A percentile compares a stretch with the other conserved stretches of the same genome.
These are phyloP conservation scores for Xiphophorus maculatus DNA, from an alignment of 2,113 vertebrate species.

Conservation along the genomic window DNA sequence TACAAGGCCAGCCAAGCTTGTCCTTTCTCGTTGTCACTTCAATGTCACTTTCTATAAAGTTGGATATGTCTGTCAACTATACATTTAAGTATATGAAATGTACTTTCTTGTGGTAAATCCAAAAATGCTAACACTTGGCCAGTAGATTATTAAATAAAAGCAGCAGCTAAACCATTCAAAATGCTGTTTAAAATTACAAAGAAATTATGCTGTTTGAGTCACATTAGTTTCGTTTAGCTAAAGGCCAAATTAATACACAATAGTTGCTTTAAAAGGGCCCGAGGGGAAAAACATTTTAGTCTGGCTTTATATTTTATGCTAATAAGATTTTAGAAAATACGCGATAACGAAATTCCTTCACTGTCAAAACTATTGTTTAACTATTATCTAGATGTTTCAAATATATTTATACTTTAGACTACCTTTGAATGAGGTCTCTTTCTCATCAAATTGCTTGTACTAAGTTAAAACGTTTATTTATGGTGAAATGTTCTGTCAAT, in stretches of 20 bases:
- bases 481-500: background rate
- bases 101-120: background rate
- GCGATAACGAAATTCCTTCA: background rate
- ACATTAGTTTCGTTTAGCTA: background rate
- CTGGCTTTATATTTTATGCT: background rate
- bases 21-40: conserved; percentile 9
- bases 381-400: background rate
- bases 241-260: background rate
- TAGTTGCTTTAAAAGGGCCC: background rate
- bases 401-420: background rate
- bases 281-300: background rate
- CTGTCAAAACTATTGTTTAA: background rate
- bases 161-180: background rate
- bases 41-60: conserved; percentile 1
- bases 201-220: background rate
- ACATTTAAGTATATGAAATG: background rate
- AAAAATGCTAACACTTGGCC: background rate
- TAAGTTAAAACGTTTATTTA: background rate
- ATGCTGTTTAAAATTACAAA: background rate
- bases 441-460: background rate
- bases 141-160: background rate
- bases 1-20: conserved; percentile 4
- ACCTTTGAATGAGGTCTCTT: background rate
- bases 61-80: background rate
- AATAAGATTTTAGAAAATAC: background rate